A percentile compares a stretch with the other conserved stretches of the same genome.
Conservation (phyloP, 1,140 invertebrate genomes). For the Drosophila quadrilineata region DNA sequence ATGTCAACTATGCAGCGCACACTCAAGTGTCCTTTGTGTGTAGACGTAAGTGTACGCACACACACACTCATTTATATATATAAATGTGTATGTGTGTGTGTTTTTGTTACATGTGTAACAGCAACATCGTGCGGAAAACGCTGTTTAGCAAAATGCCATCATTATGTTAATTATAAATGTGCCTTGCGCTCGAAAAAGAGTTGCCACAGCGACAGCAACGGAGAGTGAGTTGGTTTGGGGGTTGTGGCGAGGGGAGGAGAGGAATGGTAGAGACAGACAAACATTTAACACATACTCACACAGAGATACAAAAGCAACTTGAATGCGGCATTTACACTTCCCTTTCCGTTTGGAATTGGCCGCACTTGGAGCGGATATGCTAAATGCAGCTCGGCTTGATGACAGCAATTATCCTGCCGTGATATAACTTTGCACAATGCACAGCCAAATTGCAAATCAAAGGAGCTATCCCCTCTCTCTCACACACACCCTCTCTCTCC, state of each 20-base stretch:
- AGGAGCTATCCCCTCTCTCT: constrained; percentile 17
- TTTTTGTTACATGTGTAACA: constrained; percentile 59
- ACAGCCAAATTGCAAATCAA: constrained; percentile 54
- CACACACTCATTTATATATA: no score
- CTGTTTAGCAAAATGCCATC: constrained; percentile 79
- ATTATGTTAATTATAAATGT: constrained; percentile 80
- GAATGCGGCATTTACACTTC: constrained; percentile 72
- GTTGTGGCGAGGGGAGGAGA: no score
- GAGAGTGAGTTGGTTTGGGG: no score
- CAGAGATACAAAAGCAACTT: constrained; percentile 8
- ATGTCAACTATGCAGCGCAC: constrained; percentile 72
- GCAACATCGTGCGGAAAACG: constrained; percentile 59
- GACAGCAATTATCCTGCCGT: constrained; percentile 71
- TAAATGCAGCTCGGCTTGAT: constrained; percentile 63
- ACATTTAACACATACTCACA: constrained; percentile 38
- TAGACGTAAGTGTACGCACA: neutral
- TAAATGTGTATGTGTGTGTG: constrained; percentile 18
- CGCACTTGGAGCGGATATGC: constrained; percentile 50
- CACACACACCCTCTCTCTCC: neutral
- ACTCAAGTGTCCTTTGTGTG: constrained; percentile 38
- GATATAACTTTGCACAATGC: constrained; percentile 53
- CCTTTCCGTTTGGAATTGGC: constrained; percentile 59
- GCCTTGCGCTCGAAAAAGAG: constrained; percentile 49
- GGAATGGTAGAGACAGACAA: constrained; percentile 40
- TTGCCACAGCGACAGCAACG: no score